A percentile compares a stretch with the other conserved stretches of the same genome.
These are phyloP conservation scores for Lysiphlebus fabarum DNA, from an alignment of 1,140 invertebrate genomes.

Conservation along the genomic window DNA sequence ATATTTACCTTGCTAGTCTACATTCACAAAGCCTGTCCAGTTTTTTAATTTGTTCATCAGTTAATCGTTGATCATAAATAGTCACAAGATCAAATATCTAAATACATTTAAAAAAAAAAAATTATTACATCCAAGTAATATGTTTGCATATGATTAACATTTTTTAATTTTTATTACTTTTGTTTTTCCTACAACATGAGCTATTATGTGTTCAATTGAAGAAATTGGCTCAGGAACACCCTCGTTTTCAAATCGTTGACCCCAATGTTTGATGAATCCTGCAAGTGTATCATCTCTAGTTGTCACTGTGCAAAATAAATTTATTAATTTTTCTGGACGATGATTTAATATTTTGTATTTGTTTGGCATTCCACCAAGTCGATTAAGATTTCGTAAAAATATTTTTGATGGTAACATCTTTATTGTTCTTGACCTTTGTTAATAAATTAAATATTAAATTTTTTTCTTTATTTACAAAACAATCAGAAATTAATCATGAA, in stretches of 20 bases:
- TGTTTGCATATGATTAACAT: not conserved
- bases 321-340: no score
- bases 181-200: conserved; percentile 41
- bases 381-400: no score
- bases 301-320: not conserved
- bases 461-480: no score
- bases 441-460: no score
- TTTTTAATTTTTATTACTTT: conserved; percentile 37
- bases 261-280: conserved; percentile 33
- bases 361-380: no score
- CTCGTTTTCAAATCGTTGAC: conserved; percentile 39
- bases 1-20: conserved; percentile 41
- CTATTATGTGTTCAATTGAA: conserved; percentile 49
- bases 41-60: conserved; percentile 32
- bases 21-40: conserved; percentile 44
- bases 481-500: no score
- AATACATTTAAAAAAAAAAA: conserved; percentile 22
- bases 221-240: conserved; percentile 44
- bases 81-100: conserved; percentile 40
- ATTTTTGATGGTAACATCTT: no score
- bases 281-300: conserved; percentile 6
- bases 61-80: conserved; percentile 32
- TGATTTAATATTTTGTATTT: no score
- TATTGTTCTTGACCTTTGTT: no score
- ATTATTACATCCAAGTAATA: not conserved